Base-by-base conservation (phyloP, 2,113 vertebrate genomes). In the Tragelaphus buxtoni region DNA sequence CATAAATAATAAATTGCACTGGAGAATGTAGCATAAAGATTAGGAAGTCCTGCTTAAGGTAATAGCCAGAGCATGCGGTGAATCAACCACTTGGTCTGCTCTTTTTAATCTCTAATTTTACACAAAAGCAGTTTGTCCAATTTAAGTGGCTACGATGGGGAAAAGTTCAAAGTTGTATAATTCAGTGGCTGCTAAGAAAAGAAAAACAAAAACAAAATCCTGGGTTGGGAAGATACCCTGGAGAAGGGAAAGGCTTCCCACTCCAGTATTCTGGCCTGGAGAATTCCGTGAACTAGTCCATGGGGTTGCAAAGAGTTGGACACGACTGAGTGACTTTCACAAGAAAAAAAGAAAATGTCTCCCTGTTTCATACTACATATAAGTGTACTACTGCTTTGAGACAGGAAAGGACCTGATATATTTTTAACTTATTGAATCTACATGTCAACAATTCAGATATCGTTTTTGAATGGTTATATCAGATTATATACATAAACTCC, bases 61-160 rank as follows among this genome's bases (percentile, higher is more conserved):
- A 51, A 93, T 51, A 88, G 87, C 30, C 65, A 76, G 24, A 90
- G 12, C 32, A 65, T 80, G 39, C 32, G 88, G 32, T 89, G 86
- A 97, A 76, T 95, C 17, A 95, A 72, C 4, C 16, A 72, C 63
- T 94, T 95, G 72, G 7, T 22, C 16, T 7, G 55, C 2, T 90
- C 45, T 56, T 87, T 83, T 82, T 51, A 91, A 79, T 91, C 85
- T 82, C 69, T 95, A 65, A 85, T 80, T 63, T 94, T 89, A 42
- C 24, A 91, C 60, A 76, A 76, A 90, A 94, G 24, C 13, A 97
- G 47, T 58, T 92, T 88, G 39, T 77, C 97, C 35, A 88, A 81
- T 94, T 90, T 96, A 82, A 91, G 81, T 95, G 28, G 3, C 55
- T 89, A 77, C 20, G n/a, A 51, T 20, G 8, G 22, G n/a, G 32